These are phyloP conservation scores for Sinocyclocheilus grahami DNA, from an alignment of 2,113 vertebrate genomes.

Conservation along the genomic window DNA sequence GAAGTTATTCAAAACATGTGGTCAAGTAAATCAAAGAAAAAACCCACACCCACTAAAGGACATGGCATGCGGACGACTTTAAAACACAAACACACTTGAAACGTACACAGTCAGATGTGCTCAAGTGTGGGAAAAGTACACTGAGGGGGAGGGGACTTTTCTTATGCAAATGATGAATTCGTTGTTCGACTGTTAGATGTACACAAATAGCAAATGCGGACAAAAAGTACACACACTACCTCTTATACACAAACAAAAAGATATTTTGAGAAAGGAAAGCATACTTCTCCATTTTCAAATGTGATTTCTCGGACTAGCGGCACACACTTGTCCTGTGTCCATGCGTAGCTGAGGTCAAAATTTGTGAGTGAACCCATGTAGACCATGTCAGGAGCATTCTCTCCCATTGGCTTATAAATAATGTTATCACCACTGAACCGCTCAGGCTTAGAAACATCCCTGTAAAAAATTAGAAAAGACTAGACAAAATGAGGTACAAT, in stretches of 20 bases:
- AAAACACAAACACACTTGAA: conserved; percentile 42
- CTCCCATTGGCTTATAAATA: conserved; percentile 92
- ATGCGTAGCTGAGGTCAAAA: conserved; percentile 93
- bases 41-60: conserved; percentile 28
- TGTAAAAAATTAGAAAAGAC: conserved; percentile 53
- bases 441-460: conserved; percentile 87
- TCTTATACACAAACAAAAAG: not conserved
- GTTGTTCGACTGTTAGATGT: not conserved
- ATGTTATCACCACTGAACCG: conserved; percentile 94
- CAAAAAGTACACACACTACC: not conserved
- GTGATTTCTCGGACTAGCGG: conserved; percentile 98
- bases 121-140: conserved; percentile 58
- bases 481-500: not conserved
- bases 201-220: not conserved
- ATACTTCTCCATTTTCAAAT: conserved; percentile 99
- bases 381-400: conserved; percentile 91
- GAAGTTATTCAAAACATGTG: conserved; percentile 46
- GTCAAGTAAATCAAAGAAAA: conserved; percentile 49
- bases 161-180: conserved; percentile 35
- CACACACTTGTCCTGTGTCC: conserved; percentile 98
- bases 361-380: conserved; percentile 92
- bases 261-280: not conserved
- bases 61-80: conserved; percentile 14
- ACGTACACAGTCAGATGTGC: conserved; percentile 17
- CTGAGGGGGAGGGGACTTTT: conserved; percentile 41